phyloP scores from a whole-genome alignment of 2,797 vertebrate genomes.

The Meriones psammophilus region DNA sequence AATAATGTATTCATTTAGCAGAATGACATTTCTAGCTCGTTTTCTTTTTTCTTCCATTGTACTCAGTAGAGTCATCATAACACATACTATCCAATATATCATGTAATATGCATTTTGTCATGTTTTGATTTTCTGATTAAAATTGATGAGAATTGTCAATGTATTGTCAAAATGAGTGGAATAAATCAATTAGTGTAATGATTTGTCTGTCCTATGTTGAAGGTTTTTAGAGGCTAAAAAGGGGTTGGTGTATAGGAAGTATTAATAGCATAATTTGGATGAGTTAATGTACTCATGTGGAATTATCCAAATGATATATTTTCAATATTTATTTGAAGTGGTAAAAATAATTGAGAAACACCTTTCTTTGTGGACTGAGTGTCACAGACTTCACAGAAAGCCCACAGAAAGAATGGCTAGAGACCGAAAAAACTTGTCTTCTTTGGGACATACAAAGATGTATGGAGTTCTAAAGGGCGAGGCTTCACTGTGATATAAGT shows the following conservation, averaged over 20 bases:
- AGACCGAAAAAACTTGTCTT: not conserved
- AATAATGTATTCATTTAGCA: not conserved
- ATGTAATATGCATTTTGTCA: not conserved
- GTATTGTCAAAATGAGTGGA: not conserved
- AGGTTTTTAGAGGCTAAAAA: not conserved
- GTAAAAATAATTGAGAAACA: not conserved
- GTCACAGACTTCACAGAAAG: not conserved
- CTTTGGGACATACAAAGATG: not conserved
- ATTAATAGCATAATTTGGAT: not conserved
- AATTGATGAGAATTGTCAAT: not conserved
- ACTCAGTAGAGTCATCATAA: not conserved
- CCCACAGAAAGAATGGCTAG: not conserved
- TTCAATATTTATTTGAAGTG: constrained; percentile 13
- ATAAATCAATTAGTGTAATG: not conserved
- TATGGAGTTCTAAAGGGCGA: not conserved
- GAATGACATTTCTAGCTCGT: not conserved
- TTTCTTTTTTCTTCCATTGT: not conserved
- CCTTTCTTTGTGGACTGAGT: not conserved
- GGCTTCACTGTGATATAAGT: not conserved
- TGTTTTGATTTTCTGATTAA: not conserved
- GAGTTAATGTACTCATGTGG: not conserved
- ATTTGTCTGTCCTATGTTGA: not conserved
- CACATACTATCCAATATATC: not conserved
- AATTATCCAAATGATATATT: not conserved
- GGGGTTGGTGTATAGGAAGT: not conserved